A percentile compares a stretch with the other conserved stretches of the same genome.
Conservation (phyloP, 2,113 vertebrate genomes). For the Pithys albifrons region DNA sequence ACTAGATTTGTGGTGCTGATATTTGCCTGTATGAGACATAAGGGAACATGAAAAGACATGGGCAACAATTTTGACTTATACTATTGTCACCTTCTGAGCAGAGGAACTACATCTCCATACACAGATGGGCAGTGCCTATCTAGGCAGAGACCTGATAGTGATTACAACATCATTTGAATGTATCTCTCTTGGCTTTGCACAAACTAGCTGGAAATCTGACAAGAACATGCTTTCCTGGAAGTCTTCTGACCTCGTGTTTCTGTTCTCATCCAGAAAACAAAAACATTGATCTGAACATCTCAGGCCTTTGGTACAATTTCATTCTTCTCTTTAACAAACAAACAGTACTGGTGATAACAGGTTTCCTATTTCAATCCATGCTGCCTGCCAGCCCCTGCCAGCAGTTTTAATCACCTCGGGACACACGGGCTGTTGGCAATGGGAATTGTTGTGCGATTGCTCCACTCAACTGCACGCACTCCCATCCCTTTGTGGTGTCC, state of each 20-base stretch:
- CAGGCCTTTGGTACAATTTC: background rate
- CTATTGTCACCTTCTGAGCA: background rate
- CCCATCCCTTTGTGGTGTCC: background rate
- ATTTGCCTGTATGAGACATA: background rate
- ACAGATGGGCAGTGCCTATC: background rate
- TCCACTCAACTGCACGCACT: fast-evolving
- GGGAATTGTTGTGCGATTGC: background rate
- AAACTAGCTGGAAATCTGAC: background rate
- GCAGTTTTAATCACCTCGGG: background rate
- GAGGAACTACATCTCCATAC: fast-evolving
- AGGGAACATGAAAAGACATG: background rate
- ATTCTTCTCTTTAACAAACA: background rate
- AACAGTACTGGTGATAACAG: background rate
- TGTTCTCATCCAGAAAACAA: slow-evolving; percentile 3
- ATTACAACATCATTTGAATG: background rate
- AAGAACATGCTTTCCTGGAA: slow-evolving; percentile 20
- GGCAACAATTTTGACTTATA: background rate
- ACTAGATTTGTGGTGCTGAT: background rate
- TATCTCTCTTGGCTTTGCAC: background rate
- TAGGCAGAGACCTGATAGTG: background rate
- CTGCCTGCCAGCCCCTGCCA: background rate
- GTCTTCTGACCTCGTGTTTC: background rate
- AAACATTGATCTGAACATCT: background rate
- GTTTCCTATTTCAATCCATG: background rate
- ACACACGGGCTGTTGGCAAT: fast-evolving